A percentile compares a stretch with the other conserved stretches of the same genome.
Conservation (phyloP, 1,140 invertebrate species). For the Papilio xuthus region DNA sequence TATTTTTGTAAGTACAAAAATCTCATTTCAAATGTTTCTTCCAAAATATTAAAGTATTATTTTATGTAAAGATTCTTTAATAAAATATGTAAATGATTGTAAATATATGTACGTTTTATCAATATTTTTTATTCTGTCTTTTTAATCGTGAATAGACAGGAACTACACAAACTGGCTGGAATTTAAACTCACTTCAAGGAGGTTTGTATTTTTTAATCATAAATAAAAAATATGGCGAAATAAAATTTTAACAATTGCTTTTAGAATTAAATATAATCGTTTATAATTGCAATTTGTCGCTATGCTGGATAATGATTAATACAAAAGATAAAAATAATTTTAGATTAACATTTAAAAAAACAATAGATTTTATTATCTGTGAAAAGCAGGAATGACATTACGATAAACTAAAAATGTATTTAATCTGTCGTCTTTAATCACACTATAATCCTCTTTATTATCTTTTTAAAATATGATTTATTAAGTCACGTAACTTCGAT, state of each 20-base stretch:
- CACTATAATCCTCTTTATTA: constrained; percentile 1
- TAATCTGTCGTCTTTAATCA: background rate
- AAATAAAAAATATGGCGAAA: too few relatives aligned
- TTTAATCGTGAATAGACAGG: too few relatives aligned
- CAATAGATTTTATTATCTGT: constrained; percentile 2
- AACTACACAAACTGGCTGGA: too few relatives aligned
- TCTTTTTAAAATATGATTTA: constrained; percentile 18
- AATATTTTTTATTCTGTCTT: background rate
- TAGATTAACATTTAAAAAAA: background rate
- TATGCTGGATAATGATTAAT: background rate
- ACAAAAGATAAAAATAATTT: background rate
- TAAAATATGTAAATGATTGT: constrained; percentile 53
- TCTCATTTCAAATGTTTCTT: background rate
- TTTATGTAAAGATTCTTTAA: constrained; percentile 61
- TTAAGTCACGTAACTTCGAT: constrained; percentile 42
- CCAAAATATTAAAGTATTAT: constrained; percentile 64
- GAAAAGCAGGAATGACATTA: background rate
- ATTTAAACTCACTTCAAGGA: too few relatives aligned
- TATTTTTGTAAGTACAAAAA: constrained; percentile 3
- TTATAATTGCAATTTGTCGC: background rate
- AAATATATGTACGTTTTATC: constrained; percentile 42
- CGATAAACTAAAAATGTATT: background rate
- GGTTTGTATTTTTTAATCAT: too few relatives aligned
- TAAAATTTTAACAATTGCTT: background rate
- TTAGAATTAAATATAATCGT: background rate